These are phyloP conservation scores for Nicator chloris DNA, from an alignment of 2,113 vertebrate species.

Conservation along the genomic window DNA sequence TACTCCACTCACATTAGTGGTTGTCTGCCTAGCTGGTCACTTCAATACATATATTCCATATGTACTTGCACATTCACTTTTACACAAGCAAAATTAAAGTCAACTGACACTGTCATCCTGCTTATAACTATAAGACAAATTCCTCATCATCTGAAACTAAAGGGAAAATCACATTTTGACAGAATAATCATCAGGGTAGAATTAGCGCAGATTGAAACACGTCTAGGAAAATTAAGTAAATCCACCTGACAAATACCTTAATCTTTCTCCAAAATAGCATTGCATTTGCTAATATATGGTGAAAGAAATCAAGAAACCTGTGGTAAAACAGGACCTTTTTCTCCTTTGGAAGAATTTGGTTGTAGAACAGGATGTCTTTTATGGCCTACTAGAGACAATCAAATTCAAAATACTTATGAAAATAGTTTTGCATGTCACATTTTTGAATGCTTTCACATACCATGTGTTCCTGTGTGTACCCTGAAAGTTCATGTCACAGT, in stretches of 20 bases:
- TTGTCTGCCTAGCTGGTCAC: not conserved
- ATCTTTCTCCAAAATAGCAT: not conserved
- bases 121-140: not conserved
- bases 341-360: not conserved
- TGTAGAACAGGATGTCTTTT: not conserved
- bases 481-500: not conserved
- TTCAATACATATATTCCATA: not conserved
- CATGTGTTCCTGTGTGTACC: not conserved
- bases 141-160: not conserved
- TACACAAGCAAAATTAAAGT: not conserved
- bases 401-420: not conserved
- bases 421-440: not conserved
- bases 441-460: not conserved
- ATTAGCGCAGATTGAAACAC: not conserved
- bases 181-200: not conserved
- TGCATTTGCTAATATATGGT: not conserved
- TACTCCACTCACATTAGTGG: not conserved
- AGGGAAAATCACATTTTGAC: conserved; percentile 20
- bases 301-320: not conserved
- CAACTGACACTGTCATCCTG: not conserved
- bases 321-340: not conserved
- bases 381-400: not conserved
- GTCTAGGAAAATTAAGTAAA: not conserved
- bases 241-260: not conserved
- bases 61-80: not conserved